phyloP scores from a whole-genome alignment of 1,140 invertebrate genomes.

The Ostrea denselamellosa region DNA sequence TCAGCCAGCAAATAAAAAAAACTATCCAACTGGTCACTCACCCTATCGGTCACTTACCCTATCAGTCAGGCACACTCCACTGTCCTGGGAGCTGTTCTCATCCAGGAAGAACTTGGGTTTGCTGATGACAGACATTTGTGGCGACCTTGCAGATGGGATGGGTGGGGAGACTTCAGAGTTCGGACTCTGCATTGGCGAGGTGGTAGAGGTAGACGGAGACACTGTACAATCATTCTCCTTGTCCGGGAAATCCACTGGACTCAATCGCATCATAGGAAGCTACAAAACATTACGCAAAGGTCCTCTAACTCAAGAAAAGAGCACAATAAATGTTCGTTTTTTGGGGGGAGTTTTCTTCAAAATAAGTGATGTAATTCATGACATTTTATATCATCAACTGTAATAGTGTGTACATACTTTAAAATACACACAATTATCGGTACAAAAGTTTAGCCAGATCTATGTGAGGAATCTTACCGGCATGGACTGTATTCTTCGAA shows the following conservation, averaged over 20 bases:
- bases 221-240: conserved; percentile 54
- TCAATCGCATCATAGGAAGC: conserved; percentile 65
- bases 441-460: neutral
- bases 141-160: neutral
- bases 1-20: too few species aligned
- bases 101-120: conserved; percentile 57
- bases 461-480: conserved; percentile 59
- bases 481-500: conserved; percentile 67
- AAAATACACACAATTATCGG: neutral
- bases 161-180: conserved; percentile 19
- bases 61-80: conserved; percentile 66
- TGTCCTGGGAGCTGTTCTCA: conserved; percentile 72
- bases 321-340: too few species aligned
- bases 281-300: conserved; percentile 14
- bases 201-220: neutral
- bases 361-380: too few species aligned
- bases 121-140: neutral
- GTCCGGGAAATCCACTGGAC: conserved; percentile 63
- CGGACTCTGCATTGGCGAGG: neutral
- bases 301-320: neutral
- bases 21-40: too few species aligned
- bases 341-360: too few species aligned
- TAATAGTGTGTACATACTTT: too few species aligned
- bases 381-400: too few species aligned
- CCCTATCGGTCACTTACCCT: conserved; percentile 57